phyloP scores from a whole-genome alignment of 2,113 vertebrate genomes.

The Hippocampus mohnikei region DNA sequence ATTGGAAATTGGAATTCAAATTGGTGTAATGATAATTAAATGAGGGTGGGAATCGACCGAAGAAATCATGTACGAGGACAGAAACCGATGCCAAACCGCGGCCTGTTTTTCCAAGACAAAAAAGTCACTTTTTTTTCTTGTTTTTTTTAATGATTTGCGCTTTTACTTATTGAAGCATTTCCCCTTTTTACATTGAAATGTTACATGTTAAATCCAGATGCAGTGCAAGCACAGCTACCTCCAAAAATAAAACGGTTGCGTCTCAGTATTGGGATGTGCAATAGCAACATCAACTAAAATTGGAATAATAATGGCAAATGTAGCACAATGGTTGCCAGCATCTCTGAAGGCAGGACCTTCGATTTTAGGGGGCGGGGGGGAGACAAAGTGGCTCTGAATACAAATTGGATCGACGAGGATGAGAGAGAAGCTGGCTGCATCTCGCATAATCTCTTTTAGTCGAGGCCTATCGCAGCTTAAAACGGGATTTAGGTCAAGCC shows the following conservation, averaged over 20 bases:
- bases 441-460: not conserved
- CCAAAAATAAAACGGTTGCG: not conserved
- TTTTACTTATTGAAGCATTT: not conserved
- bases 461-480: not conserved
- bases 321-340: not conserved
- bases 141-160: no score
- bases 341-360: not conserved
- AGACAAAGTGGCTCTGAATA: not conserved
- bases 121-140: not conserved
- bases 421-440: not conserved
- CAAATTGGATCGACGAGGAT: not conserved
- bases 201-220: not conserved
- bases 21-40: slow-evolving; percentile 9
- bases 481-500: slow-evolving; percentile 3
- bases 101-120: not conserved
- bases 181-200: not conserved
- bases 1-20: slow-evolving; percentile 3
- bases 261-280: not conserved
- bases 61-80: not conserved
- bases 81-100: not conserved
- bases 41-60: not conserved
- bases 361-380: not conserved
- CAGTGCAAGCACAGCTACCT: not conserved
- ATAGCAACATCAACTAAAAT: not conserved
- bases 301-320: not conserved